Evolutionary conservation across 2,888 invertebrate genomes (phyloP), one percentile per base, ranked within the genome.

Genomic region (Aproaerema taeniolella): DNA sequence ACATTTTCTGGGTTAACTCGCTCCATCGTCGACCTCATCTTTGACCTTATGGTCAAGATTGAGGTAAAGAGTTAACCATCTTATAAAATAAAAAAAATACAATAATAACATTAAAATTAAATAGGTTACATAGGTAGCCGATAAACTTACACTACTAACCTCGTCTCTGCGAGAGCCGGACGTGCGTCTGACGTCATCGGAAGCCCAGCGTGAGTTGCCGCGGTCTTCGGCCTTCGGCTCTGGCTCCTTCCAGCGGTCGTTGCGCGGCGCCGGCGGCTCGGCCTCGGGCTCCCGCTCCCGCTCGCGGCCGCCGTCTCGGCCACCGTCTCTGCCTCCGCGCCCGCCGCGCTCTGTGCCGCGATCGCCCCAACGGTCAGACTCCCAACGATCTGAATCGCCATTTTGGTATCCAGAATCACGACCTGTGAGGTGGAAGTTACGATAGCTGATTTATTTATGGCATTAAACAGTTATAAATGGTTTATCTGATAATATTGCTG

Each of bases 191-290:
- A 83, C 85, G 49, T 83, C 85, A 52, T 85, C 85, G 34, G 82
- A 77, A 47, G 66, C 64, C 83, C 85, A 82, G 56, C 85, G 79
- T 48, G 79, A 68, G 55, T 66, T 69, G 57, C 55, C 50, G 50
- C 87, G 78, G 13, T 82, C 79, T 37, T 81, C 78, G 41, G 63
- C 39, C 54, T 79, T 72, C 49, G 78, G 82, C 68, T 87, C 82
- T 50, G 87, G 88, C 68, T 89, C 89, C 73, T 89, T 89, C 89
- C 89, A 91, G 56, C 91, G 88, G 65, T 90, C 90, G 75, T 91
- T 90, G 60, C 85, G 75, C 58, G 85, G 80, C 66, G 67, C 61
- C 53, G 82, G 77, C 53, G 88, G 77, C 58, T 54, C 71, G 34
- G 69, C 77, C 59, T 59, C 80, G 53, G 65, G 57, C 31, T 61